Conservation (phyloP, 2,797 vertebrate genomes). For the Triplophysa yarkandensis region DNA sequence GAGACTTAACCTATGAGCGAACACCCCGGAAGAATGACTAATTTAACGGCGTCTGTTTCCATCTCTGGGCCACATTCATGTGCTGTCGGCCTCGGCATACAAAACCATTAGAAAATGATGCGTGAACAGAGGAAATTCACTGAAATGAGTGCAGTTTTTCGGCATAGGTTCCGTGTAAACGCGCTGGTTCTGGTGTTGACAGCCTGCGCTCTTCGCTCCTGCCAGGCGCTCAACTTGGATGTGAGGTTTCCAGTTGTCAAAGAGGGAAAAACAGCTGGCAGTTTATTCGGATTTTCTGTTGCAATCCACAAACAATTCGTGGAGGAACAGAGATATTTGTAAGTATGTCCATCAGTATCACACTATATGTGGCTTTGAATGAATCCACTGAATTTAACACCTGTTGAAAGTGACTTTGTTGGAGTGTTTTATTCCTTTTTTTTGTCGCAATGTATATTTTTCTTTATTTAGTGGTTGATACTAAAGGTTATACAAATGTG, state of each 20-base stretch:
- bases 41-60: slow-evolving; percentile 8
- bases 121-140: background rate
- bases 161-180: background rate
- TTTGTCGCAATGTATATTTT: background rate
- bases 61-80: background rate
- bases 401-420: slow-evolving; percentile 3
- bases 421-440: background rate
- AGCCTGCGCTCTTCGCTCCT: slow-evolving; percentile 55
- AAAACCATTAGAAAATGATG: background rate
- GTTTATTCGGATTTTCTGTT: slow-evolving; percentile 81
- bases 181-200: slow-evolving; percentile 32
- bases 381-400: background rate
- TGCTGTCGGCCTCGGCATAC: background rate
- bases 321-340: slow-evolving; percentile 70
- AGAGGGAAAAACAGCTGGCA: slow-evolving; percentile 65
- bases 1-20: slow-evolving; percentile 33
- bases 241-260: slow-evolving; percentile 76
- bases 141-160: slow-evolving; percentile 11
- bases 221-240: slow-evolving; percentile 77
- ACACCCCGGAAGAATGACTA: slow-evolving; percentile 54
- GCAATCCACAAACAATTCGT: slow-evolving; percentile 76
- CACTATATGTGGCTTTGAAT: too few relatives aligned
- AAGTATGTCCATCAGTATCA: too few relatives aligned
- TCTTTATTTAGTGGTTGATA: background rate
- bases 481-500: too few relatives aligned